Base-by-base conservation (phyloP, 1,140 invertebrate genomes). In the Bombyx mandarina region DNA sequence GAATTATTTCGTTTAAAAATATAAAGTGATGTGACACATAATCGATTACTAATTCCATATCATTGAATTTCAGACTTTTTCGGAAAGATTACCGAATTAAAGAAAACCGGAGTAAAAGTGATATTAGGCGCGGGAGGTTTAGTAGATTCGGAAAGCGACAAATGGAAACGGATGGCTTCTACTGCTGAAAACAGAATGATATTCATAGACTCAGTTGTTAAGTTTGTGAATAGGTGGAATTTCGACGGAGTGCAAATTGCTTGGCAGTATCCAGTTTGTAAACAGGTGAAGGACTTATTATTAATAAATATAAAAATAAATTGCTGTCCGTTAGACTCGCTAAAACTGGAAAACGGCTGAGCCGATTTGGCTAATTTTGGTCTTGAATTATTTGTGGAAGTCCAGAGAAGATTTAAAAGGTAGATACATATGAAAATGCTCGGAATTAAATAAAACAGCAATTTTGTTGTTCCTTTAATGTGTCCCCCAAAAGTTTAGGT, bases 251-350 rank as follows among this genome's bases (percentile, higher is more conserved):
- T 94, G 5, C 93, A 94, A 76, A 71, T 94, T 18, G 93, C 93
- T 66, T 94, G 93, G 93, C 93, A 94, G 74, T 94, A 94, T 81
- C 93, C 93, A 1, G 91, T 90, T 67, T 93, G 93, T 65, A 93
- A 91, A 89, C 91, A 93, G 88, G 92, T 92, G 69, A 12, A 26
- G 49, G 26, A 35, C 26, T 35, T 35, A 5, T 35, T 35, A 35
- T 35, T 35, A 35, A 35, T 35, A 35, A 18, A 18, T 18, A 18
- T 18, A 18, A 18, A 18, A 18, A 18, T 18, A 1, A 18, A 18
- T 18, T 18, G 12, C 12, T 18, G 12, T 18, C 1, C 12, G 12
- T 18, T 18, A 18, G 12, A 0, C 12, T 18, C 12, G 12, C 12
- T 18, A 18, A 18, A 18, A 18, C 12, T 18, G 12, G 12, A 18